Evolutionary conservation across 2,113 vertebrate species (phyloP), one percentile per base, ranked within the genome.

Genomic region (Oxygymnocypris stewartii): DNA sequence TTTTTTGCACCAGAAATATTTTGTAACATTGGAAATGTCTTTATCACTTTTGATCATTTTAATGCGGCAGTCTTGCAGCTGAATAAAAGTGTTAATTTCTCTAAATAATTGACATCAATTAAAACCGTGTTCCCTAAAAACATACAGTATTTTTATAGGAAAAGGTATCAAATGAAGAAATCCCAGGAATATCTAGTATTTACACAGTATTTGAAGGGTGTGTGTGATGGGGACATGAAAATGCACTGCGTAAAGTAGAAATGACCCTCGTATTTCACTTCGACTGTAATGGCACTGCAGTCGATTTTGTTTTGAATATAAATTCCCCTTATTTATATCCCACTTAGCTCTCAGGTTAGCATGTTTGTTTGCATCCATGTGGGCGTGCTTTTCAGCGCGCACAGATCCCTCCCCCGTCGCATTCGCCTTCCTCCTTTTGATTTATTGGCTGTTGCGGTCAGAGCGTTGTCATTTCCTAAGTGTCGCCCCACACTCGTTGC

Each of bases 401-500:
- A 35, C 28, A 57, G 82, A 78, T 87, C 42, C 57, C 47, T 54
- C 82, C 78, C 54, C 79, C 54, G 28, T 67, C 28, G 37, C 57
- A 18, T 35, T 61, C 11, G 63, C 73, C 78, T 81, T 82, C 63
- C 63, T 85, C 82, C 35, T 82, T 59, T 54, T 87, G 85, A 87
- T 88, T 85, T 90, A 90, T 87, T 83, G 84, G 79, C 87, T 75
- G 79, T 84, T 81, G 69, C 35, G 67, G 69, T 82, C 88, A 71
- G 79, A 82, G 84, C 59, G 23, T 63, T 67, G 87, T 74, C 79
- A 59, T 88, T 88, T 86, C 71, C 84, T 84, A 63, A 79, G 80
- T 69, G 51, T 77, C 65, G 23, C 76, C 75, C 42, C 37, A 2
- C 75, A 65, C 65, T 86, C 49, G 77, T 73, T 65, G 81, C 83